Percentiles rank a stretch among this genome's conserved stretches.
phyloP scores from a whole-genome alignment of 1,140 invertebrate genomes.

The Aphis gossypii region DNA sequence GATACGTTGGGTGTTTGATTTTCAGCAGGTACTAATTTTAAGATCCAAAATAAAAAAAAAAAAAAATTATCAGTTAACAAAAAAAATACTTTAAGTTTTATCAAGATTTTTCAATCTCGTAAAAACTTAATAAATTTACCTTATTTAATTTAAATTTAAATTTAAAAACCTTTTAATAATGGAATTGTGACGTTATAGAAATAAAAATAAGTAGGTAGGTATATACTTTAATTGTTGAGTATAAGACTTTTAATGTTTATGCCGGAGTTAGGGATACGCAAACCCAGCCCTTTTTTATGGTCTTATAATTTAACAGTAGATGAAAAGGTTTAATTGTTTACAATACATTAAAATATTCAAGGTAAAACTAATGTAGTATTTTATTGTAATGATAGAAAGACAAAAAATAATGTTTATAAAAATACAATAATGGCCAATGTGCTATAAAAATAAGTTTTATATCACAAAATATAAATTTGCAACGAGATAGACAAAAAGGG shows the following conservation, averaged over 20 bases:
- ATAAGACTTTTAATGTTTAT: background rate
- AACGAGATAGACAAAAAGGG: background rate
- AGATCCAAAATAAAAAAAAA: background rate
- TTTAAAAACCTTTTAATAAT: background rate
- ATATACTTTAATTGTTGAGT: slow-evolving; percentile 3
- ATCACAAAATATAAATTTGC: background rate
- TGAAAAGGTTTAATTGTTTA: slow-evolving; percentile 19
- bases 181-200: background rate
- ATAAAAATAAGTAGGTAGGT: background rate
- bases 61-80: background rate
- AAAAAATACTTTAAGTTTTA: background rate
- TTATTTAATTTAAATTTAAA: slow-evolving; percentile 10
- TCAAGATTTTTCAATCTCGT: background rate
- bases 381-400: background rate
- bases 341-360: background rate
- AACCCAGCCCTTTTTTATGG: background rate
- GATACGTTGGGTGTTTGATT: background rate
- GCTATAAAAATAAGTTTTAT: background rate
- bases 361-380: background rate
- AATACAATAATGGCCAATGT: background rate
- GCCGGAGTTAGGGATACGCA: background rate
- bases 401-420: background rate
- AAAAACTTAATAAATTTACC: background rate
- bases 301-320: background rate
- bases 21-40: background rate